Evolutionary conservation across 2,113 vertebrate genomes (phyloP), one percentile per base, ranked within the genome.

Genomic region (Scomber colias): DNA sequence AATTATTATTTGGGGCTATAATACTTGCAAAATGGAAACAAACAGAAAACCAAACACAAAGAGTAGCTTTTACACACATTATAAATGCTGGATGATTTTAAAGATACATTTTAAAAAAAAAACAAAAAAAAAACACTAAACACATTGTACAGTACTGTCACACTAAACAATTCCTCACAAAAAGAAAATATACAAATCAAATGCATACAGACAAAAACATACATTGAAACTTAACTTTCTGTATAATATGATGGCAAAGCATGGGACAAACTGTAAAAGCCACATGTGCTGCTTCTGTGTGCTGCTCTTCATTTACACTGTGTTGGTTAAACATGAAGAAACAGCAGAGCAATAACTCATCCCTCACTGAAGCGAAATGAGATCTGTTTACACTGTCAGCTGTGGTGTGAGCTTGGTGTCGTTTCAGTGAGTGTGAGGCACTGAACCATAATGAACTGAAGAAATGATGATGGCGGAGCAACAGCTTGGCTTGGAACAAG

Each of bases 401-500:
- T 77, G 59, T 64, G 46, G 51, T 73, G 50, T 30, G 61, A 75
- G 85, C 82, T 76, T 86, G 80, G 85, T 75, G 77, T 91, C 66
- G 55, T 27, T 75, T 75, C 60, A 55, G 56, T 78, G 79, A 75
- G 73, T 84, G 10, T 67, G 50, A 85, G 50, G 50, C 84, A 71
- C 31, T 79, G 83, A 76, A 87, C 70, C 85, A 48, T 9, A 16
- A 70, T 68, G 80, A 90, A 81, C 75, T 71, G 56, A 15, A 54
- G 56, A 15, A 54, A 49, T 71, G 77, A 85, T 77, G 75, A 68
- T 80, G 80, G 80, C 75, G 74, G 77, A 45, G 54, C 21, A 40
- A 71, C 73, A 83, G 90, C 90, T 89, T 92, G 89, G 92, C 90
- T 92, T 93, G 92, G 85, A 93, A 93, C 79, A 74, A 69, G 91